Evolutionary conservation across 2,113 vertebrate species (phyloP).

Genomic region (Motacilla tschutschensis): DNA sequence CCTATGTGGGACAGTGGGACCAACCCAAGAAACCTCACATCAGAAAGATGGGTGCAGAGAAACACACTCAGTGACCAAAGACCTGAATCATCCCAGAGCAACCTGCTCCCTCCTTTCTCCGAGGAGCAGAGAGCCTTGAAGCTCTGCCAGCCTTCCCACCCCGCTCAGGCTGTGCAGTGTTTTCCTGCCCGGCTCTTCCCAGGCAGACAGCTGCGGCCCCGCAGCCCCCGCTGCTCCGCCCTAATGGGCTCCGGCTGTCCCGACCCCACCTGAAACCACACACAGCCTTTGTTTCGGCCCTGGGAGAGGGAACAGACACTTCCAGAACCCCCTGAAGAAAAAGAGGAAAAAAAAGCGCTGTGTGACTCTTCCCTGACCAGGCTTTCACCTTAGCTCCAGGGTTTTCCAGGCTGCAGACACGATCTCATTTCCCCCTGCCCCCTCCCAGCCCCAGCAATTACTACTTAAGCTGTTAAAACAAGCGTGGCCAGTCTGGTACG

Average conservation of each 20-base stretch:
- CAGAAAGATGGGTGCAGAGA: rapidly evolving
- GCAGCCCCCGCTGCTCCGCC: not conserved
- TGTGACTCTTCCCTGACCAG: constrained; percentile 23
- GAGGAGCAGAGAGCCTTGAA: not conserved
- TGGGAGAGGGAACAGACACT: not conserved
- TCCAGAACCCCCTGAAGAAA: not conserved
- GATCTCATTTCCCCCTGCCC: constrained; percentile 47
- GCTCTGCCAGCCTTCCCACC: not conserved
- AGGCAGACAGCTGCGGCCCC: constrained; percentile 2
- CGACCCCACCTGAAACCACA: constrained; percentile 60
- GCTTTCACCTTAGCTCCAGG: constrained; percentile 42
- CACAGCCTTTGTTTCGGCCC: constrained; percentile 11
- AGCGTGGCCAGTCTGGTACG: constrained; percentile 52
- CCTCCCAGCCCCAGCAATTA: constrained; percentile 38
- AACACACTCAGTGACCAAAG: not conserved
- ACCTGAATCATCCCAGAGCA: not conserved
- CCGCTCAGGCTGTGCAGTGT: not conserved
- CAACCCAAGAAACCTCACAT: not conserved
- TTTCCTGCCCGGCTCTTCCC: not conserved
- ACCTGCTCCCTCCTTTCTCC: not conserved
- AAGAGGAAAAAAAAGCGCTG: not conserved
- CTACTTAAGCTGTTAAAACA: constrained; percentile 63
- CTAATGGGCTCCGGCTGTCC: not conserved
- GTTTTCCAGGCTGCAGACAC: constrained; percentile 41
- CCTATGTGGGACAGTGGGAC: rapidly evolving